Percentiles rank a stretch among this genome's conserved stretches.
These are phyloP conservation scores for Heteropelma amictum DNA, from an alignment of 2,888 invertebrate genomes.

Conservation along the genomic window DNA sequence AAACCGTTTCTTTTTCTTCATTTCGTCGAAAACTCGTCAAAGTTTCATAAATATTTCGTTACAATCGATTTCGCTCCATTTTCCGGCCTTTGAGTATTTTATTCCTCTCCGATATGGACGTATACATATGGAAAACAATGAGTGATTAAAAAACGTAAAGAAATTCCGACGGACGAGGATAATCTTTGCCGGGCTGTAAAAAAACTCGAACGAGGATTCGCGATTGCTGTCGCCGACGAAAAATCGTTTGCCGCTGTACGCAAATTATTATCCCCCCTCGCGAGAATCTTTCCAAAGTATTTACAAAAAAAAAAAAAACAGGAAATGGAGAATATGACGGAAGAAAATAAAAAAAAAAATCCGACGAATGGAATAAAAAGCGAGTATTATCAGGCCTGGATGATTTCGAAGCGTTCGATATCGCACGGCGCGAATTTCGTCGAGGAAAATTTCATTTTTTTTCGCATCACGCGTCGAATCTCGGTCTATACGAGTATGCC, in stretches of 20 bases:
- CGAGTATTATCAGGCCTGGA: too few relatives aligned
- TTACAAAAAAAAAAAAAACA: background rate
- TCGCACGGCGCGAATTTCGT: too few relatives aligned
- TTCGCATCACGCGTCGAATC: background rate
- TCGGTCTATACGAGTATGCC: background rate
- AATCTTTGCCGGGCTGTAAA: slow-evolving; percentile 34
- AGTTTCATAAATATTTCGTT: slow-evolving; percentile 28
- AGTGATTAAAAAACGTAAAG: too few relatives aligned
- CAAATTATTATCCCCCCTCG: too few relatives aligned
- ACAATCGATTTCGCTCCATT: slow-evolving; percentile 41
- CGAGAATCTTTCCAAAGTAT: background rate
- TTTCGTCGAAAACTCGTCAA: background rate
- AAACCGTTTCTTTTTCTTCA: slow-evolving; percentile 40
- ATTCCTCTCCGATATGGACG: slow-evolving; percentile 39
- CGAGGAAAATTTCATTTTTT: background rate
- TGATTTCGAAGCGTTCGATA: too few relatives aligned
- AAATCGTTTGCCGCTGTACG: slow-evolving; percentile 14
- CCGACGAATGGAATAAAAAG: too few relatives aligned
- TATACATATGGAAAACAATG: too few relatives aligned
- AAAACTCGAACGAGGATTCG: slow-evolving; percentile 22
- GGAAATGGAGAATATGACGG: background rate
- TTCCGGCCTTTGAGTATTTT: slow-evolving; percentile 49
- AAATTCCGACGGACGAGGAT: slow-evolving; percentile 29
- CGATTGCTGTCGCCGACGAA: slow-evolving; percentile 1
- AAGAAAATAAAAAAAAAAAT: background rate